Evolutionary conservation across 2,113 vertebrate species (phyloP).

Genomic region (Atractosteus spatula): DNA sequence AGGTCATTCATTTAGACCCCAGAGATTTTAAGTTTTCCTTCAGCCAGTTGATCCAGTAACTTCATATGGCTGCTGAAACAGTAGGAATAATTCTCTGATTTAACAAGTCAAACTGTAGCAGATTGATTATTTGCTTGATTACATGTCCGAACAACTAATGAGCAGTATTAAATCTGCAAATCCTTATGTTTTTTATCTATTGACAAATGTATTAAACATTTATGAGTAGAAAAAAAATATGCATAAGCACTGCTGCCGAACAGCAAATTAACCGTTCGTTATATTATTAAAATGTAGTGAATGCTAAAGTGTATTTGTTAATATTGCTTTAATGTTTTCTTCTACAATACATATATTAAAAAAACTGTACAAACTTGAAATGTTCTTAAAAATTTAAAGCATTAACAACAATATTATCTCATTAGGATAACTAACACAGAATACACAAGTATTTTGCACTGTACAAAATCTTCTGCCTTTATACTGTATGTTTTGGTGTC

Average conservation of each 20-base stretch:
- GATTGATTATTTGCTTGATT: too few species aligned
- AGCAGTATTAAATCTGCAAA: too few species aligned
- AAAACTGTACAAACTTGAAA: constrained; percentile 16
- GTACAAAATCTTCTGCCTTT: not conserved
- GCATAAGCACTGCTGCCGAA: not conserved
- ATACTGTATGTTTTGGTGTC: too few species aligned
- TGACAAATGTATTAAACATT: not conserved
- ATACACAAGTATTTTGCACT: constrained; percentile 22
- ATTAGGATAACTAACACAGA: constrained; percentile 1
- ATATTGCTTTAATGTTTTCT: constrained; percentile 12
- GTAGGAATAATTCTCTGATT: too few species aligned
- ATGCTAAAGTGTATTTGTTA: constrained; percentile 12
- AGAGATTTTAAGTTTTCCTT: too few species aligned
- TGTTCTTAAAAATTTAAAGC: not conserved
- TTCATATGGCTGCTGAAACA: too few species aligned
- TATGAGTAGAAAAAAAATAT: not conserved
- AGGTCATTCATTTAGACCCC: too few species aligned
- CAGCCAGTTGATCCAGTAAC: too few species aligned
- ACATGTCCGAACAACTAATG: too few species aligned
- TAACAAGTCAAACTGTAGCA: too few species aligned
- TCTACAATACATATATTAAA: constrained; percentile 14
- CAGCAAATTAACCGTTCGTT: not conserved
- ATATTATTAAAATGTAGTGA: not conserved
- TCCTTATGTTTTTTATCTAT: too few species aligned
- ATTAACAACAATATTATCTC: constrained; percentile 4